Conservation (phyloP, 2,797 vertebrate genomes). For the Sebastes flavidus region DNA sequence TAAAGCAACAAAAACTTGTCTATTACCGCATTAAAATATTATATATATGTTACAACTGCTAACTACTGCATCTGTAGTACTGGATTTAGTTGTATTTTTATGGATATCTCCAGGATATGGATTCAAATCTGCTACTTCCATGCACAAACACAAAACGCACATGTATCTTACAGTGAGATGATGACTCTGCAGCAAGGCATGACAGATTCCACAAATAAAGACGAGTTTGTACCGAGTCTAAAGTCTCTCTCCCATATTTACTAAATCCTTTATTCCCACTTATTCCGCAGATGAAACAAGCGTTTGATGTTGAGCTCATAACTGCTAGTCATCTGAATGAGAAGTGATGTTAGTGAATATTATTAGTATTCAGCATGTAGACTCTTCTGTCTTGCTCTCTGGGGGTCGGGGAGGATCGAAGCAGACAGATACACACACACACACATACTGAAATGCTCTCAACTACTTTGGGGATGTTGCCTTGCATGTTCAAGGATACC, state of each 20-base stretch:
- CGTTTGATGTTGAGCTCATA: slow-evolving; percentile 69
- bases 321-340: slow-evolving; percentile 68
- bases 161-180: not conserved
- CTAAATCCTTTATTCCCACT: slow-evolving; percentile 58
- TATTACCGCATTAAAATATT: not conserved
- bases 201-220: slow-evolving; percentile 27
- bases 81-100: not conserved
- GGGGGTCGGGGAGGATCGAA: slow-evolving; percentile 39
- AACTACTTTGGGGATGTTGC: slow-evolving; percentile 37
- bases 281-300: slow-evolving; percentile 62
- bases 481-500: slow-evolving; percentile 55
- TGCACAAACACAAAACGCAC: not conserved
- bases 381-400: slow-evolving; percentile 54
- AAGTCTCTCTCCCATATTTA: slow-evolving; percentile 59
- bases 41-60: not conserved
- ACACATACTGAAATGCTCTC: slow-evolving; percentile 19
- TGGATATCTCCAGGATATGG: not conserved
- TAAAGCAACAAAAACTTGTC: not conserved
- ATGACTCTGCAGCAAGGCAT: not conserved
- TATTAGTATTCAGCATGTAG: slow-evolving; percentile 70
- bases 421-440: slow-evolving; percentile 25
- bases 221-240: slow-evolving; percentile 20
- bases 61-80: not conserved
- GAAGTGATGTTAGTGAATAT: slow-evolving; percentile 50
- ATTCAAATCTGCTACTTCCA: not conserved